Percentiles rank a stretch among this genome's conserved stretches.
Conservation (phyloP, 2,888 invertebrate genomes). For the Blastobasis adustella region DNA sequence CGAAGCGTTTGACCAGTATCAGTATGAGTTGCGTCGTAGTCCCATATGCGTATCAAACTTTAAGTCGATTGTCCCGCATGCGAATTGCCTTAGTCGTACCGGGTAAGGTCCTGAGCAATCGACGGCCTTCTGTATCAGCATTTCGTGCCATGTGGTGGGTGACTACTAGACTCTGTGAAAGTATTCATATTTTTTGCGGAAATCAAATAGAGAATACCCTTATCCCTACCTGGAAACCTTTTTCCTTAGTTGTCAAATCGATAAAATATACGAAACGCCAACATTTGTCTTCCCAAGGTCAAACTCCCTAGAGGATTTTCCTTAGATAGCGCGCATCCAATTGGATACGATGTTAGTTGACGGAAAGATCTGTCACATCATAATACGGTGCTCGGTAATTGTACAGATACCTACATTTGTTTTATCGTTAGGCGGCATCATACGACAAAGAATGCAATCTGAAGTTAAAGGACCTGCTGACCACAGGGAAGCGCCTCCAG, state of each 20-base stretch:
- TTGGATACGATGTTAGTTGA: not conserved
- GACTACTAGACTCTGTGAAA: too few species aligned
- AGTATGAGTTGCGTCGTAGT: too few species aligned
- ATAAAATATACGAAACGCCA: not conserved
- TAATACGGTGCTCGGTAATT: not conserved
- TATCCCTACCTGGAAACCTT: too few species aligned
- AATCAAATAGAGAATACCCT: too few species aligned
- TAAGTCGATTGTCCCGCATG: too few species aligned
- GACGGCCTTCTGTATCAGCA: too few species aligned
- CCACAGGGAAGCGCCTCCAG: constrained; percentile 66
- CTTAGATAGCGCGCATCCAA: not conserved
- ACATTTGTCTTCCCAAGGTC: not conserved
- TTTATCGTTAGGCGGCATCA: constrained; percentile 37
- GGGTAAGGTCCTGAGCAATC: too few species aligned
- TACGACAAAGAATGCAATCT: constrained; percentile 43
- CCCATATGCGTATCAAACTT: too few species aligned
- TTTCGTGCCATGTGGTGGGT: too few species aligned
- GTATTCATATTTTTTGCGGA: too few species aligned
- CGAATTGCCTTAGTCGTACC: too few species aligned
- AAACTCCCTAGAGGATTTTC: not conserved
- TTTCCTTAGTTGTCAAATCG: not conserved
- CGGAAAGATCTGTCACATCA: not conserved
- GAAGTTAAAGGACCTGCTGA: constrained; percentile 65
- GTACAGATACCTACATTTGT: not conserved
- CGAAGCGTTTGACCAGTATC: too few species aligned